Conservation (phyloP, 2,888 invertebrate species). For the Pollenia amentaria region DNA sequence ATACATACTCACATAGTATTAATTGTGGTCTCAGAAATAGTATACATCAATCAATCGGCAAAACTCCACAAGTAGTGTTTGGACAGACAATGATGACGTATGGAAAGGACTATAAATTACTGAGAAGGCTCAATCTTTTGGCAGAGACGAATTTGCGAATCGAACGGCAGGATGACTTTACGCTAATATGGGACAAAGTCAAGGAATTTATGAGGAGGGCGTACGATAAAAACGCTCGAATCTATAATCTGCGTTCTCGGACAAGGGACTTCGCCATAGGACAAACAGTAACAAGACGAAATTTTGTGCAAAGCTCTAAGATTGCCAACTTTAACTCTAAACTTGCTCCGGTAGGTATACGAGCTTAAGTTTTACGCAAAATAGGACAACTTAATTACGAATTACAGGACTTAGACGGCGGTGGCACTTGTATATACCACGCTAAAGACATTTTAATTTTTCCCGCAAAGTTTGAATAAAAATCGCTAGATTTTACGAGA, state of each 20-base stretch:
- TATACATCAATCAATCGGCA: no score
- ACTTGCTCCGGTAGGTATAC: neutral
- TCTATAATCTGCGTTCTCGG: neutral
- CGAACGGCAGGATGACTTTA: no score
- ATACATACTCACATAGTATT: conserved; percentile 33
- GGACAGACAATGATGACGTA: conserved; percentile 33
- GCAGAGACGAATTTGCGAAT: no score
- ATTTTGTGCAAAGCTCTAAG: neutral
- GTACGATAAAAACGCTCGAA: neutral
- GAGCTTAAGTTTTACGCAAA: neutral
- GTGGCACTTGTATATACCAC: neutral
- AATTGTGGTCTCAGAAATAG: conserved; percentile 45
- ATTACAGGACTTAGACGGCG: neutral
- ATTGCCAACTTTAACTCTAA: neutral
- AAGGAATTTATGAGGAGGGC: no score
- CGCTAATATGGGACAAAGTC: no score
- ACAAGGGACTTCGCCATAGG: no score
- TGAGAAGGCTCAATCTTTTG: no score
- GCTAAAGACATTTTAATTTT: neutral
- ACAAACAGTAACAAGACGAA: neutral
- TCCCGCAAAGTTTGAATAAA: no score
- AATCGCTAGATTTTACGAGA: no score
- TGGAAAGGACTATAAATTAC: no score
- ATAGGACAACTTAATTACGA: neutral
- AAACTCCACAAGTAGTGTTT: conserved; percentile 33